Evolutionary conservation across 2,113 vertebrate species (phyloP).

Genomic region (Baryphthengus martii): DNA sequence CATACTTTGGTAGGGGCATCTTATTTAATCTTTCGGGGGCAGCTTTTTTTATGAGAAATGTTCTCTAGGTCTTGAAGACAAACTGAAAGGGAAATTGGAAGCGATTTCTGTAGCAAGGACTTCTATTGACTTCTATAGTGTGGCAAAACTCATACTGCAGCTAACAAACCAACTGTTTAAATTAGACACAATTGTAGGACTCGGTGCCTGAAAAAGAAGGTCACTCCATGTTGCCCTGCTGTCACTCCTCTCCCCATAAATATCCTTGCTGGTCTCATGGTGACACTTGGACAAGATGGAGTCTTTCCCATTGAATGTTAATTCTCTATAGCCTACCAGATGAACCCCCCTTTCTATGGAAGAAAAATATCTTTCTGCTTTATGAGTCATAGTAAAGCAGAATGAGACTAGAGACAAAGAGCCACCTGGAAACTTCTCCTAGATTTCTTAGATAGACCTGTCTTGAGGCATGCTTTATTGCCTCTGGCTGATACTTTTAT

Average conservation of each 20-base stretch:
- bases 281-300: neutral
- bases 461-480: neutral
- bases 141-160: neutral
- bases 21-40: neutral
- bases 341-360: neutral
- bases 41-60: neutral
- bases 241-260: neutral
- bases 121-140: neutral
- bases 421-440: neutral
- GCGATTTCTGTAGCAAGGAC: neutral
- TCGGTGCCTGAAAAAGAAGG: neutral
- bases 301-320: neutral
- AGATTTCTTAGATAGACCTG: neutral
- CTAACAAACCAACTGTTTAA: neutral
- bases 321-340: neutral
- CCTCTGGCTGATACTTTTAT: neutral
- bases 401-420: neutral
- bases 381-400: neutral
- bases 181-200: neutral
- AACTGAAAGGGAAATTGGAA: neutral
- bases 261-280: neutral
- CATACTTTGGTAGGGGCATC: rapidly evolving
- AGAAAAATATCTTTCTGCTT: neutral
- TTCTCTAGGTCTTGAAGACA: neutral
- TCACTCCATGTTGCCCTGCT: neutral